Base-by-base conservation (phyloP, 2,888 invertebrate genomes). In the Drosophila kambysellisi region DNA sequence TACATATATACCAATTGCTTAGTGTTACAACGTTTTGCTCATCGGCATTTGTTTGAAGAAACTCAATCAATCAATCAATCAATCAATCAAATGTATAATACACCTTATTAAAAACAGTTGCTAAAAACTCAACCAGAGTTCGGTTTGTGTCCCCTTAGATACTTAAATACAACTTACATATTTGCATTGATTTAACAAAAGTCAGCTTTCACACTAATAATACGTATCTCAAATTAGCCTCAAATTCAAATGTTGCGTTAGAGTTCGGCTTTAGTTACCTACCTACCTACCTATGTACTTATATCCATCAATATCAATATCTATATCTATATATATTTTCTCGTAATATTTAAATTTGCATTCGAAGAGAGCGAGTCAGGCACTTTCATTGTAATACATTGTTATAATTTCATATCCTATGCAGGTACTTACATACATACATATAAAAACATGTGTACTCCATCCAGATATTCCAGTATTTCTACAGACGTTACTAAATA, bases 11-110 rank as follows among this genome's bases (percentile, higher is more conserved):
- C 30, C 6, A 39, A 51, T 58, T 51, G 52, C 48, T 48, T 53
- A 53, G 51, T 39, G 53, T 54, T 69, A 33, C 25, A 35, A 64
- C 33, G 56, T 48, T 76, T 50, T 50, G 37, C 54, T 63, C 12
- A 59, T 51, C 32, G 52, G 41, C 72, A 77, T 77, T 74, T 64
- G 65, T 65, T 75, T 65, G 61, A 50, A 48, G 61, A 50, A 48
- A 53, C 61, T 65, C 35, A 46, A 61, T 61, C 52, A 46, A 59
- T 48, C 29, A 46, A 61, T 61, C 52, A 46, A 59, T 48, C 29
- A 46, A 59, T 48, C 29, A 25, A 25, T 25, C 54, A 74, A 79
- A 76, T 74, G 74, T 76, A 66, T 66, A 59, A 66, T 76, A 79
- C 75, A 78, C 79, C 62, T n/a, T 52, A 53, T 25, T 35, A 71